These are phyloP conservation scores for Anneissia japonica DNA, from an alignment of 35 echinoderm and acorn worm species.

Conservation along the genomic window DNA sequence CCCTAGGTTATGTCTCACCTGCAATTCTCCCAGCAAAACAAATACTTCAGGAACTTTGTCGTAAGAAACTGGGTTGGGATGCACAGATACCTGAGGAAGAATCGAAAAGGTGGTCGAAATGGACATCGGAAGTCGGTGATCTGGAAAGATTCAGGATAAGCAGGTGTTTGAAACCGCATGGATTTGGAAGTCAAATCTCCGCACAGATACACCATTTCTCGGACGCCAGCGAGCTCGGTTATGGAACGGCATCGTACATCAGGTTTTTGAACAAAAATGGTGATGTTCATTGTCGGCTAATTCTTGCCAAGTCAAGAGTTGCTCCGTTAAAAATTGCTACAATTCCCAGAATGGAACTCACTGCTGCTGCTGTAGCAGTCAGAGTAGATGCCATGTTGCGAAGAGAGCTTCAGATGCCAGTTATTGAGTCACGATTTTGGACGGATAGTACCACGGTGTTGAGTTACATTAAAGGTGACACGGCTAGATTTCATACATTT, in stretches of 20 bases:
- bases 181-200: background rate
- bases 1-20: slow-evolving; percentile 18
- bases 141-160: slow-evolving; percentile 21
- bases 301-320: slow-evolving; percentile 24
- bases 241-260: slow-evolving; percentile 54
- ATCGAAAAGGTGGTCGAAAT: background rate
- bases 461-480: slow-evolving; percentile 43
- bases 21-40: slow-evolving; percentile 18
- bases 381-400: slow-evolving; percentile 22
- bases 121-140: background rate
- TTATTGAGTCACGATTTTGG: slow-evolving; percentile 17
- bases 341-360: slow-evolving; percentile 42
- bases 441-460: slow-evolving; percentile 54
- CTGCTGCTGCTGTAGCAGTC: slow-evolving; percentile 35
- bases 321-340: slow-evolving; percentile 43
- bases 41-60: slow-evolving; percentile 29
- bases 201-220: slow-evolving; percentile 60
- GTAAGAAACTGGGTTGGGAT: slow-evolving; percentile 34
- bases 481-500: slow-evolving; percentile 58
- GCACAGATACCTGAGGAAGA: background rate
- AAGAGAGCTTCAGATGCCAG: slow-evolving; percentile 14
- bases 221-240: slow-evolving; percentile 49
- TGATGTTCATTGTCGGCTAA: slow-evolving; percentile 6
- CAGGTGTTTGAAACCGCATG: slow-evolving; percentile 45
- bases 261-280: background rate